Conservation (phyloP, 2,113 vertebrate genomes). For the Plectropomus leopardus region DNA sequence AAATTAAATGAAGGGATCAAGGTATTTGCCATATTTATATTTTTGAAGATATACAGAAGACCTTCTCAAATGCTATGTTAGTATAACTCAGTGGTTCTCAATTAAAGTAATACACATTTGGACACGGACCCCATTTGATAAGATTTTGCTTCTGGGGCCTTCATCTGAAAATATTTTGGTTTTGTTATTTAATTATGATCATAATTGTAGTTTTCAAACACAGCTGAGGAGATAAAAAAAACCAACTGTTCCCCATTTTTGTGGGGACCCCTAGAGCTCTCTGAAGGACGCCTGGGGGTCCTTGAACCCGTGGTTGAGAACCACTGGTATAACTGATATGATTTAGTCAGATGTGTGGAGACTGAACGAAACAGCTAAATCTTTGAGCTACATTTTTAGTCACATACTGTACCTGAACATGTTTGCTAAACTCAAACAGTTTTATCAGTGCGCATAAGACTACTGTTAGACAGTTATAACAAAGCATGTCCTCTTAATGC, state of each 20-base stretch:
- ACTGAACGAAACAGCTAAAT: no score
- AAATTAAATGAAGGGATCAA: conserved; percentile 81
- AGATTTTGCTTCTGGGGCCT: no score
- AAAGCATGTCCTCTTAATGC: conserved; percentile 1
- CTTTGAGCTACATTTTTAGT: neutral
- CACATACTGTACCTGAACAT: conserved; percentile 2
- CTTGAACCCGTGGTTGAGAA: no score
- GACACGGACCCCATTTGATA: no score
- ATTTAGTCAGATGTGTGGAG: conserved; percentile 1
- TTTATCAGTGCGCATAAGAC: neutral
- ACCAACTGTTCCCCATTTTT: no score
- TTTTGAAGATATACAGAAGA: conserved; percentile 44
- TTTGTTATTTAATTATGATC: no score
- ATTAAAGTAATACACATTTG: no score
- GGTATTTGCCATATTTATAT: conserved; percentile 65
- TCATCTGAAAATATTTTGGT: no score
- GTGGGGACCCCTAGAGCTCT: no score
- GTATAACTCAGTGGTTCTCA: neutral
- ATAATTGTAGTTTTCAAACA: no score
- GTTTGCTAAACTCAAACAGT: conserved; percentile 14
- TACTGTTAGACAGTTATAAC: neutral
- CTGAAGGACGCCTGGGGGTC: no score
- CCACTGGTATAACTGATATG: neutral
- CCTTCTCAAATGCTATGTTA: conserved; percentile 53
- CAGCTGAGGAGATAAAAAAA: no score